phyloP scores from a whole-genome alignment of 2,113 vertebrate genomes.

The Sarotherodon lohbergeri region DNA sequence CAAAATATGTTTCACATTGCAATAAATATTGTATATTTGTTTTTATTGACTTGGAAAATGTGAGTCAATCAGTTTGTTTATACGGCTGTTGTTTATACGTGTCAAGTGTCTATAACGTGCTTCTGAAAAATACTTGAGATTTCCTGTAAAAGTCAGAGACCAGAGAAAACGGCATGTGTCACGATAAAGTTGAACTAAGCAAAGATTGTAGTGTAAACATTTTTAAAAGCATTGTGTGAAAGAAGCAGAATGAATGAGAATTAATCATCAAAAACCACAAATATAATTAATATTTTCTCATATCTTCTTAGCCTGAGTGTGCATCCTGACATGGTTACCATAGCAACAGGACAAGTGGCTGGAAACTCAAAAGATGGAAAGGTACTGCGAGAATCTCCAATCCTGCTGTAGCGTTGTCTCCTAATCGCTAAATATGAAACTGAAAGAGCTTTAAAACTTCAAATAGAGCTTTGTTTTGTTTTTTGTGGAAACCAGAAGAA shows the following conservation, averaged over 20 bases:
- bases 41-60: neutral
- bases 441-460: neutral
- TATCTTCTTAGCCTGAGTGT: conserved; percentile 77
- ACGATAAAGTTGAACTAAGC: neutral
- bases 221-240: neutral
- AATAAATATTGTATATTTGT: neutral
- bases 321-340: conserved; percentile 91
- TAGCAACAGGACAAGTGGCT: conserved; percentile 88
- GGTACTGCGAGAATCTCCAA: conserved; percentile 59
- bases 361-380: conserved; percentile 90
- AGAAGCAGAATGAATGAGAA: neutral
- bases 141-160: neutral
- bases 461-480: neutral
- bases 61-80: fast-evolving
- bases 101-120: neutral
- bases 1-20: neutral
- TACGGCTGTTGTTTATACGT: neutral
- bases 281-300: neutral
- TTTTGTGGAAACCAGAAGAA: neutral
- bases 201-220: neutral
- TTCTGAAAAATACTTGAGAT: neutral
- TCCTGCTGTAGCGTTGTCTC: neutral
- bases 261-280: fast-evolving
- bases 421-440: neutral
- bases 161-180: neutral